phyloP scores from a whole-genome alignment of 2,797 vertebrate genomes.

The Schizothorax lantsangensis region DNA sequence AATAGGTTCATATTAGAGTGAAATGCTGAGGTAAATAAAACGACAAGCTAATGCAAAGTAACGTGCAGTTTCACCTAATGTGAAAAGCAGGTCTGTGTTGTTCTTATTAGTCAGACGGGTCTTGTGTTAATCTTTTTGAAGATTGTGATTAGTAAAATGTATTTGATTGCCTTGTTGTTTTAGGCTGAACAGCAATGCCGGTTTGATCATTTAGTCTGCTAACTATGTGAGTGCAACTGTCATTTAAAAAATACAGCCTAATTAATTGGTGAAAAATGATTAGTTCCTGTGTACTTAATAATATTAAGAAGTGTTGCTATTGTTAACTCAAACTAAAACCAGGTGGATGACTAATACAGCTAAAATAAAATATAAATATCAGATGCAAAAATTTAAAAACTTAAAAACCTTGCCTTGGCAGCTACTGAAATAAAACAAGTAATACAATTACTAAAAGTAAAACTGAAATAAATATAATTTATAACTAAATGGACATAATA shows the following conservation, averaged over 20 bases:
- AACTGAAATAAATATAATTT: background rate
- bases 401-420: background rate
- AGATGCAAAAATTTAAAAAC: background rate
- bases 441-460: background rate
- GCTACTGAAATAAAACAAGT: background rate
- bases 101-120: background rate
- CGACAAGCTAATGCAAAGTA: conserved; percentile 30
- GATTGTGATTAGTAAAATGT: background rate
- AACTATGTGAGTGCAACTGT: background rate
- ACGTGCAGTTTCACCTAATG: conserved; percentile 34
- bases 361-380: background rate
- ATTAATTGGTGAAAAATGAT: background rate
- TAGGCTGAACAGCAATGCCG: background rate
- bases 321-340: background rate
- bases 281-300: background rate
- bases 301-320: background rate
- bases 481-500: background rate
- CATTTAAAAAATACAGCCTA: background rate
- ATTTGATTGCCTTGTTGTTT: conserved; percentile 9
- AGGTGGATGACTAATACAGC: background rate
- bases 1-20: conserved; percentile 39
- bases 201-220: background rate
- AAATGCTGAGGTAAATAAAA: conserved; percentile 42
- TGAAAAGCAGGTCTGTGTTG: conserved; percentile 10
- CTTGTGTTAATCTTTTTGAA: conserved; percentile 1